phyloP scores from a whole-genome alignment of 2,113 vertebrate species.

The Ptychochromis oligacanthus region DNA sequence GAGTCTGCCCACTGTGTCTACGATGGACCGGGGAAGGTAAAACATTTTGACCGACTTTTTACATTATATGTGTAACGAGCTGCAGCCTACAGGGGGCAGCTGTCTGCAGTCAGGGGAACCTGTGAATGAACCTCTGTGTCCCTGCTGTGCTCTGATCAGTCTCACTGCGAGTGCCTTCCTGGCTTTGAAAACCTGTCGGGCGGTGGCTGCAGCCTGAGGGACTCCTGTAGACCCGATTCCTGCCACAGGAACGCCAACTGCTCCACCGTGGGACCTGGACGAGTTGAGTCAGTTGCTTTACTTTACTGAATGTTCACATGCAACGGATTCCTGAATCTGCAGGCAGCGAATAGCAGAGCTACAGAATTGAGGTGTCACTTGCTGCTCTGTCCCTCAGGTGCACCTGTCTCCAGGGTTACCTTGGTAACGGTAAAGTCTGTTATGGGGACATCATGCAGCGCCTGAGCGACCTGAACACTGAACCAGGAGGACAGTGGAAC shows the following conservation, averaged over 20 bases:
- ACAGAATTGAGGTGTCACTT: background rate
- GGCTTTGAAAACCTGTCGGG: slow-evolving; percentile 79
- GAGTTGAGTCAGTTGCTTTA: slow-evolving; percentile 79
- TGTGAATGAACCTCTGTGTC: background rate
- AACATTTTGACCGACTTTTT: slow-evolving; percentile 6
- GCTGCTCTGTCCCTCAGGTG: slow-evolving; percentile 78
- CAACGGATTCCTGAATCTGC: background rate
- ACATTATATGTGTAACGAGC: background rate
- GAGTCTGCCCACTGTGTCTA: slow-evolving; percentile 84
- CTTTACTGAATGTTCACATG: no score
- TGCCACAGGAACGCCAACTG: slow-evolving; percentile 89
- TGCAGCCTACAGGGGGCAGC: background rate
- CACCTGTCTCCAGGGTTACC: slow-evolving; percentile 81
- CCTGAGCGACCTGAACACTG: slow-evolving; percentile 83
- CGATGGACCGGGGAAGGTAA: slow-evolving; percentile 88
- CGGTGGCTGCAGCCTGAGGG: slow-evolving; percentile 81
- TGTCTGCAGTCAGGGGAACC: background rate
- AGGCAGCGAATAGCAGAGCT: background rate
- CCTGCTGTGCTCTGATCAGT: slow-evolving; percentile 73
- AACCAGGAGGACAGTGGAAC: slow-evolving; percentile 84
- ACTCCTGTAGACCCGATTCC: slow-evolving; percentile 82
- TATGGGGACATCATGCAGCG: slow-evolving; percentile 88
- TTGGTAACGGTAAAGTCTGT: slow-evolving; percentile 86
- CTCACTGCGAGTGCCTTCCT: slow-evolving; percentile 90
- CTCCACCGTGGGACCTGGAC: slow-evolving; percentile 76